Base-by-base conservation (phyloP, 2,797 vertebrate genomes). In the Arvicola amphibius region DNA sequence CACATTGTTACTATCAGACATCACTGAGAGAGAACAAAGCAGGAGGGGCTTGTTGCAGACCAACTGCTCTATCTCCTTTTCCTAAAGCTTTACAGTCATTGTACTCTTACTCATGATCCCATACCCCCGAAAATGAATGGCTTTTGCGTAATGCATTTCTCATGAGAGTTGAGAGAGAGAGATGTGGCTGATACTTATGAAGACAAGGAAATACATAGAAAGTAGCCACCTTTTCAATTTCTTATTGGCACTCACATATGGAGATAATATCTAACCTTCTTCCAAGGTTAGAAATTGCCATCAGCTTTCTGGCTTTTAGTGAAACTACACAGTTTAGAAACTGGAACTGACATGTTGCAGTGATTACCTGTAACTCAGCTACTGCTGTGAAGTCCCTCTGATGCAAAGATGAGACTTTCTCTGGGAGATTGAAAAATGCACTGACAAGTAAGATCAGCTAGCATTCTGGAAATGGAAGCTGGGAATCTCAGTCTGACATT, bases 21-120 rank as follows among this genome's bases (percentile, higher is more conserved):
- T 53, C 19, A 14, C 25, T 17, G n/a, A 21, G 0, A 4, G 17
- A 0, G 0, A 61, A 5, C 25, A 40, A 46, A 51, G 9, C 7
- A 21, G 17, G 13, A 23, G 14, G 32, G 23, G 12, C 1, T 27
- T 53, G 4, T 11, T 2, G 0, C 1, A 19, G 27, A 56, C 29
- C 9, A 78, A n/a, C 21, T 6, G 0, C 9, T 16, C 1, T 34
- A 51, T 63, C 63, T 61, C 29, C 14, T 23, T 5, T 37, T 67
- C 53, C 43, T 67, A 61, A 78, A 65, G 16, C 11, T 16, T 6
- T 9, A 0, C 46, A 19, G 12, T 32, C 5, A 78, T 21, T 16
- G 43, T 51, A 19, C 0, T 21, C 27, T 46, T 53, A 17, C 19
- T 81, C 16, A 1, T 27, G 25, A 25, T 19, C 43, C 43, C 32